A percentile compares a stretch with the other conserved stretches of the same genome.
Evolutionary conservation across 2,888 invertebrate species (phyloP).

Genomic region (Drosophila multiciliata): DNA sequence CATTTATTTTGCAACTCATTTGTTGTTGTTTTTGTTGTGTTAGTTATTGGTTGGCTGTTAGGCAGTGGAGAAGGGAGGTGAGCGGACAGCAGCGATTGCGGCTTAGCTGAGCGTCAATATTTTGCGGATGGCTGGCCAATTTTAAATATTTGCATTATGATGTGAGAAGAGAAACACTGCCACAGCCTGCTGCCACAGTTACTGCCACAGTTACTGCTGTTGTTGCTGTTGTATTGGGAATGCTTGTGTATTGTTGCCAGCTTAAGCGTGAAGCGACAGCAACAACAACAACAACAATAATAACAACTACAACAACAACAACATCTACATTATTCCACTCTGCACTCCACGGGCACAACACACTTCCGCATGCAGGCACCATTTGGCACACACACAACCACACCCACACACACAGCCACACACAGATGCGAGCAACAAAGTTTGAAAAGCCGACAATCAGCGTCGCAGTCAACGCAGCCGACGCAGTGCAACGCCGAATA

Average conservation of each 20-base stretch:
- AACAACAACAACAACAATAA: slow-evolving; percentile 9
- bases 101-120: slow-evolving; percentile 75
- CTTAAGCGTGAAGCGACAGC: slow-evolving; percentile 20
- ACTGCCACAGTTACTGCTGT: not conserved
- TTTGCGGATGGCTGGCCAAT: slow-evolving; percentile 54
- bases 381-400: slow-evolving; percentile 18
- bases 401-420: slow-evolving; percentile 17
- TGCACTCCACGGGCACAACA: slow-evolving; percentile 54
- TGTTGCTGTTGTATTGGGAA: slow-evolving; percentile 4
- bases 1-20: slow-evolving; percentile 7
- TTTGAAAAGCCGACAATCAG: slow-evolving; percentile 42
- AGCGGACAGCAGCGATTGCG: slow-evolving; percentile 32
- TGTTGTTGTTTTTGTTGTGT: not conserved
- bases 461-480: slow-evolving; percentile 20
- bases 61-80: not conserved
- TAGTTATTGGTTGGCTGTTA: slow-evolving; percentile 8
- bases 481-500: slow-evolving; percentile 47
- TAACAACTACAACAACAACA: not conserved
- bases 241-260: slow-evolving; percentile 13
- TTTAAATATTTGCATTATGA: slow-evolving; percentile 75
- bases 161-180: slow-evolving; percentile 60
- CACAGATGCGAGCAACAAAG: slow-evolving; percentile 23
- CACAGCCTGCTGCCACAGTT: slow-evolving; percentile 12
- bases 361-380: slow-evolving; percentile 65
- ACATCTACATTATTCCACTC: slow-evolving; percentile 29